Evolutionary conservation across 1,140 invertebrate species (phyloP).

Genomic region (Luehdorfia chinensis): DNA sequence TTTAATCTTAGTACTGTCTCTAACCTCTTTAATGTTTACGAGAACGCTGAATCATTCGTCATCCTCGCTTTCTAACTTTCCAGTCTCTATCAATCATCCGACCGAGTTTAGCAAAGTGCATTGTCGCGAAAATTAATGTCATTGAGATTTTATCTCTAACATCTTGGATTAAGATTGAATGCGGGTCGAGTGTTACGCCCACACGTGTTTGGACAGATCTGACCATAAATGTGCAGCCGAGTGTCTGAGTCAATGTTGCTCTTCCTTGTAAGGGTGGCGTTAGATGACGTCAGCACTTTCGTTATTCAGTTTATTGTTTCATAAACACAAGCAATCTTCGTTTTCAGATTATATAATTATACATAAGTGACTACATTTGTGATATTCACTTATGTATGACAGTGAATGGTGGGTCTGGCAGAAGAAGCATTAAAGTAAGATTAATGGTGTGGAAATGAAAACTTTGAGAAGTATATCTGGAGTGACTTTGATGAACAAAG

Average conservation of each 20-base stretch:
- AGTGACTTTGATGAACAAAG: too few species aligned
- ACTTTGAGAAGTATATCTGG: too few species aligned
- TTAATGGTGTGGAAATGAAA: too few species aligned
- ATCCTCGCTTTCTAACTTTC: conserved; percentile 39
- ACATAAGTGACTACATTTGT: too few species aligned
- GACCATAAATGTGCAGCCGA: conserved; percentile 19
- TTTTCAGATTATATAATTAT: too few species aligned
- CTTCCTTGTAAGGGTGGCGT: conserved; percentile 7
- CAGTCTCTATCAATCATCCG: conserved; percentile 4
- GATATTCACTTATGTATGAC: too few species aligned
- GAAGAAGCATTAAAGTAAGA: too few species aligned
- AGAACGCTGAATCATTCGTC: not conserved
- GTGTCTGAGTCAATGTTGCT: conserved; percentile 13
- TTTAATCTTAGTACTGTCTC: not conserved
- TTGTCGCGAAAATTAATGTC: not conserved
- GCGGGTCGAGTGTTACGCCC: conserved; percentile 11
- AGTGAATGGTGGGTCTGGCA: too few species aligned
- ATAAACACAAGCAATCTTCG: too few species aligned
- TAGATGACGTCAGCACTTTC: conserved; percentile 28
- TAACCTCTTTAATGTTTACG: too few species aligned
- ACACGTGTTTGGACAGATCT: conserved; percentile 4
- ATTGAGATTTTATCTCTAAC: not conserved
- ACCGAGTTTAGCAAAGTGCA: conserved; percentile 1
- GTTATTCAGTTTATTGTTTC: conserved; percentile 1
- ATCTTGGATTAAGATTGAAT: not conserved